These are phyloP conservation scores for Acanthopagrus latus DNA, from an alignment of 2,797 vertebrate species.

Conservation along the genomic window DNA sequence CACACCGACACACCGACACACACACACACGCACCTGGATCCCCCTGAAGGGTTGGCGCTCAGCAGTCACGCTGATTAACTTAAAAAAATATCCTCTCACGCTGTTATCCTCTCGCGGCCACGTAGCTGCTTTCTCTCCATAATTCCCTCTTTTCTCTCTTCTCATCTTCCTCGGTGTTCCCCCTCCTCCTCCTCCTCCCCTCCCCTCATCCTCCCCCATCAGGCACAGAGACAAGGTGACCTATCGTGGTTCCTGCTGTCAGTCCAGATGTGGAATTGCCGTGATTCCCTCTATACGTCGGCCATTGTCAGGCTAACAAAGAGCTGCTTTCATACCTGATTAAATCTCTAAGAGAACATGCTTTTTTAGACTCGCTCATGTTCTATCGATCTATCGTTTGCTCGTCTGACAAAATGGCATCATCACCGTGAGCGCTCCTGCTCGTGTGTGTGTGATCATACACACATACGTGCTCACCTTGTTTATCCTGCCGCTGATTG, in stretches of 20 bases:
- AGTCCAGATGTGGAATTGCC: conserved; percentile 59
- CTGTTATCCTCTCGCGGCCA: conserved; percentile 24
- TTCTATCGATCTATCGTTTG: conserved; percentile 31
- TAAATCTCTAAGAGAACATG: conserved; percentile 35
- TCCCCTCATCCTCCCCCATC: not conserved
- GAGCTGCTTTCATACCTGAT: conserved; percentile 49
- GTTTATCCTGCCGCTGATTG: conserved; percentile 32
- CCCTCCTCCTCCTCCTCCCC: not conserved
- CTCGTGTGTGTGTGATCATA: not conserved
- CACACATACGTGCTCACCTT: not conserved
- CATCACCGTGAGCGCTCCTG: accelerated
- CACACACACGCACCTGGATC: conserved; percentile 38
- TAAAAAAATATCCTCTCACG: conserved; percentile 19
- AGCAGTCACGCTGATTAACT: conserved; percentile 51
- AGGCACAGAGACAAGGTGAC: conserved; percentile 63
- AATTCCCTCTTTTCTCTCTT: not conserved
- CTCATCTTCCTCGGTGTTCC: not conserved
- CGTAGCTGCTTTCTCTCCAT: not conserved
- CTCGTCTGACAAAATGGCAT: not conserved
- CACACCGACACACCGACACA: conserved; percentile 19
- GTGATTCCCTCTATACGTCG: conserved; percentile 9
- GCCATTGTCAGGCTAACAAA: conserved; percentile 55
- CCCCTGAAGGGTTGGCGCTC: conserved; percentile 40
- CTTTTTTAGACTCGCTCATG: conserved; percentile 51
- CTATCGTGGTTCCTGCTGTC: conserved; percentile 50